Evolutionary conservation across 2,113 vertebrate species (phyloP).

Genomic region (Urocynchramus pylzowi): DNA sequence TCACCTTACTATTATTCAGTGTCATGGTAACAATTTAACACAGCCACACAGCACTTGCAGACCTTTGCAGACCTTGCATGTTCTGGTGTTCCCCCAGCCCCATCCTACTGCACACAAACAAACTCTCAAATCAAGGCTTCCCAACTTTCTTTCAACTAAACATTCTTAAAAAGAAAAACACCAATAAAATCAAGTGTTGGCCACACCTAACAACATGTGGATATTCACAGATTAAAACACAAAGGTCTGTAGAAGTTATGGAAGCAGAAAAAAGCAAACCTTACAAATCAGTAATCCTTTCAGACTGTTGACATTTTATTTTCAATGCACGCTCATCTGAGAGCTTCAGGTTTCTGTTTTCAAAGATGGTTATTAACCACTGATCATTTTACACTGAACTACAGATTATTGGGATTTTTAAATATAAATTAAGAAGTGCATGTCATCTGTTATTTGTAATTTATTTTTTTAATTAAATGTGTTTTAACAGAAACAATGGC

Average conservation of each 20-base stretch:
- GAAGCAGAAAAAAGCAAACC: not conserved
- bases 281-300: not conserved
- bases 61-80: not conserved
- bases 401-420: not conserved
- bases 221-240: not conserved
- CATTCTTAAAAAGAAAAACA: not conserved
- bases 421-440: not conserved
- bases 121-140: not conserved
- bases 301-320: not conserved
- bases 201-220: not conserved
- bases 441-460: not conserved
- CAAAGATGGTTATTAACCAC: not conserved
- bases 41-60: not conserved
- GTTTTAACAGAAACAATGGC: not conserved
- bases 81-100: not conserved
- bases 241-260: not conserved
- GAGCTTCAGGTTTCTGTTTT: not conserved
- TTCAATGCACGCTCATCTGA: not conserved
- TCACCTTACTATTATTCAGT: not conserved
- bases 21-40: slow-evolving; percentile 9
- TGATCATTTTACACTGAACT: not conserved
- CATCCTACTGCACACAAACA: not conserved
- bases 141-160: not conserved
- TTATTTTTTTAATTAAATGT: not conserved
- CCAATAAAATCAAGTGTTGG: not conserved